Conservation (phyloP, 2,113 vertebrate species). For the Nettapus auritus region DNA sequence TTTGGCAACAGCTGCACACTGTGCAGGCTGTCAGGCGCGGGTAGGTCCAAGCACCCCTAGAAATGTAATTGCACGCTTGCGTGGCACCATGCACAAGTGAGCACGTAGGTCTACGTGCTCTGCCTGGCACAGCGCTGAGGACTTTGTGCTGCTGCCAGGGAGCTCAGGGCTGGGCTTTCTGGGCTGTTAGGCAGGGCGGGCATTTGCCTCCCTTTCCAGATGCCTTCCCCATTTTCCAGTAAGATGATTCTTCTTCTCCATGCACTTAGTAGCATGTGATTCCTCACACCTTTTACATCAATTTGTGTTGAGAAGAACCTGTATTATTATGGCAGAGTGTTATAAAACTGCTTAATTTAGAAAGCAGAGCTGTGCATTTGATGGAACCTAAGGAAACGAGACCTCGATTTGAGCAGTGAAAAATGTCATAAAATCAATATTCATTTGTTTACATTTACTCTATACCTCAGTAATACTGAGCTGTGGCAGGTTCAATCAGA, state of each 20-base stretch:
- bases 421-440: neutral
- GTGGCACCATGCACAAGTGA: neutral
- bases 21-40: neutral
- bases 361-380: neutral
- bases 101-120: neutral
- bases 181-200: neutral
- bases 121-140: neutral
- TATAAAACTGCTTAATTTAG: neutral
- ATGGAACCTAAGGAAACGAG: neutral
- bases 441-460: neutral
- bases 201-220: neutral
- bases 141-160: neutral
- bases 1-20: neutral
- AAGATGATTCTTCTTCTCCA: neutral
- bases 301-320: neutral
- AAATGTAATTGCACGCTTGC: neutral
- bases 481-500: neutral
- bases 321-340: neutral
- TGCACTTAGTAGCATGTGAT: neutral
- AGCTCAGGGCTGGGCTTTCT: neutral
- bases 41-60: neutral
- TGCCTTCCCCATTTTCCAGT: neutral
- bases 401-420: neutral
- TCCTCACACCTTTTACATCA: neutral
- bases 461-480: neutral